Conservation (phyloP, 2,797 vertebrate genomes). For the Zalophus californianus region DNA sequence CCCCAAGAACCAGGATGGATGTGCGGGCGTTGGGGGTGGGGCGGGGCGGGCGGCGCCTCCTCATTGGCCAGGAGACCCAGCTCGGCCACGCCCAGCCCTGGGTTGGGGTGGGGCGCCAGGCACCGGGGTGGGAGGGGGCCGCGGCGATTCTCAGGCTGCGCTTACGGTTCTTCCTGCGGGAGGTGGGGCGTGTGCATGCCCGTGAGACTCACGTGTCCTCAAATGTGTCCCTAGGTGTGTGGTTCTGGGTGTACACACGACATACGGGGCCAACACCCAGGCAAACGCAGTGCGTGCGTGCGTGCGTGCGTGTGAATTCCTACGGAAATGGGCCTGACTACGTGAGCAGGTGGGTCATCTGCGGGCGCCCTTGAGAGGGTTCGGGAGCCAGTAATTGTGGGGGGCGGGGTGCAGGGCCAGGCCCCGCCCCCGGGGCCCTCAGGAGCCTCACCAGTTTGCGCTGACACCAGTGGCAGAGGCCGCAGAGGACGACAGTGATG, state of each 20-base stretch:
- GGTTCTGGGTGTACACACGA: not conserved
- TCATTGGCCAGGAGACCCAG: slow-evolving; percentile 22
- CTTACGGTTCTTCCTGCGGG: not conserved
- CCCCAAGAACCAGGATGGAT: slow-evolving; percentile 72
- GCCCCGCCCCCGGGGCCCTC: not conserved
- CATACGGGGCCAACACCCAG: not conserved
- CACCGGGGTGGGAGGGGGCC: not conserved
- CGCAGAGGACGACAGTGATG: slow-evolving; percentile 97
- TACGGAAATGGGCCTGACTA: not conserved
- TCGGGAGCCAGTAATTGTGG: not conserved
- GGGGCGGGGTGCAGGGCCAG: not conserved
- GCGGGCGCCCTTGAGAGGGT: not conserved
- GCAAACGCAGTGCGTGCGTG: not conserved
- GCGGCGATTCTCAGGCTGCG: not conserved
- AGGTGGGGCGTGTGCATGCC: not conserved
- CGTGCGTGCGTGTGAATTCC: not conserved
- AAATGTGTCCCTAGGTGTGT: not conserved
- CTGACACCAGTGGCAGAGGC: slow-evolving; percentile 99
- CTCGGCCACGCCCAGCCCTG: not conserved
- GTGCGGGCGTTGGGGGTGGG: not conserved
- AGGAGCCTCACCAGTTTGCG: slow-evolving; percentile 96
- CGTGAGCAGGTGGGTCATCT: not conserved
- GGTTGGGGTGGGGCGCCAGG: not conserved
- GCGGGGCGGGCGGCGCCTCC: not conserved
- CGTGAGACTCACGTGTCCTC: not conserved